These are phyloP conservation scores for Chamaedrilus cognettii DNA, from an alignment of 2,888 invertebrate genomes.

Conservation along the genomic window DNA sequence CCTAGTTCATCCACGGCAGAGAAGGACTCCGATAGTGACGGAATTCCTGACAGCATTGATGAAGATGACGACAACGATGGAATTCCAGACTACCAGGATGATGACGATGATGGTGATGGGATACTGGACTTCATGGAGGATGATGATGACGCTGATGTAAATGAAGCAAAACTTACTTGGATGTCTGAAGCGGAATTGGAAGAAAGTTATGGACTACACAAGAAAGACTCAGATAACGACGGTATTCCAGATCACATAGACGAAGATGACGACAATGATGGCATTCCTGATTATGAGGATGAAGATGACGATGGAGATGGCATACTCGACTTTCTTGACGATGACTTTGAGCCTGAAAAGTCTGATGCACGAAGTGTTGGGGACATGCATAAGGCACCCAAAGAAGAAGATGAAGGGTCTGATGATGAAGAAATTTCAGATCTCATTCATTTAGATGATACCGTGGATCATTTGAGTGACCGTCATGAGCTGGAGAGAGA, in stretches of 20 bases:
- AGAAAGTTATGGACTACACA: too few relatives aligned
- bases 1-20: slow-evolving; percentile 31
- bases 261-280: slow-evolving; percentile 37
- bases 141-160: slow-evolving; percentile 32
- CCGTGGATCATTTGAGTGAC: slow-evolving; percentile 22
- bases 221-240: slow-evolving; percentile 13
- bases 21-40: slow-evolving; percentile 23
- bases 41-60: slow-evolving; percentile 17
- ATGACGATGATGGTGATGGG: slow-evolving; percentile 31
- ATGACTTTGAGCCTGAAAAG: background rate
- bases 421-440: slow-evolving; percentile 28
- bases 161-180: slow-evolving; percentile 20
- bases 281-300: slow-evolving; percentile 28
- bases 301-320: slow-evolving; percentile 42
- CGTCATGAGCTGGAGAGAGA: slow-evolving; percentile 31
- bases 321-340: slow-evolving; percentile 44
- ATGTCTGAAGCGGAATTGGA: slow-evolving; percentile 40
- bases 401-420: slow-evolving; percentile 32
- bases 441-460: too few relatives aligned
- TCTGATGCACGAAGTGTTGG: slow-evolving; percentile 42
- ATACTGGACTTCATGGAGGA: slow-evolving; percentile 26
- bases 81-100: slow-evolving; percentile 40
- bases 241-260: slow-evolving; percentile 38
- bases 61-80: slow-evolving; percentile 21
- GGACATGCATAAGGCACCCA: slow-evolving; percentile 44